These are phyloP conservation scores for Kryphioiulus occultus DNA, from an alignment of 2,888 invertebrate species.

Conservation along the genomic window DNA sequence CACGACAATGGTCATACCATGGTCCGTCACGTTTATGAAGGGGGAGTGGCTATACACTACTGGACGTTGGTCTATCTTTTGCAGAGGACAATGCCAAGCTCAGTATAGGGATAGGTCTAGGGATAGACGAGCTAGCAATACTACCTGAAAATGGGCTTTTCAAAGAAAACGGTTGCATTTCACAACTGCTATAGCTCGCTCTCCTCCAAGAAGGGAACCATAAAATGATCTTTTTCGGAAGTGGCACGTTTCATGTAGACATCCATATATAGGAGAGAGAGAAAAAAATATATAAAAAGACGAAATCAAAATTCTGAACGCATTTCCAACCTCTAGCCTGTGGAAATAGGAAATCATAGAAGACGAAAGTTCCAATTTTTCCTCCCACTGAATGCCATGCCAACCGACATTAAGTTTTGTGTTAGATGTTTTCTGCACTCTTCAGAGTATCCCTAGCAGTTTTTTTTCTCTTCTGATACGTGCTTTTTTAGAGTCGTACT, in stretches of 20 bases:
- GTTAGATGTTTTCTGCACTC: conserved; percentile 43
- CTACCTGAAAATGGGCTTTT: conserved; percentile 38
- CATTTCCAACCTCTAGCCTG: conserved; percentile 47
- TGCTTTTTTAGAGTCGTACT: conserved; percentile 47
- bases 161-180: conserved; percentile 39
- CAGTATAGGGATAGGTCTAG: background rate
- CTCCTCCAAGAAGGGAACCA: conserved; percentile 39
- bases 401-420: conserved; percentile 44
- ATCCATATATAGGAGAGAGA: background rate
- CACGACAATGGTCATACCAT: background rate
- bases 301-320: conserved; percentile 49
- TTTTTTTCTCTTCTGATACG: conserved; percentile 33
- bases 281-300: conserved; percentile 23
- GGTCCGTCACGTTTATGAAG: background rate
- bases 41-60: background rate
- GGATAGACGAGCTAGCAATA: background rate
- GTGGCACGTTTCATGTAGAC: conserved; percentile 38
- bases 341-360: conserved; percentile 50
- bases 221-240: conserved; percentile 40
- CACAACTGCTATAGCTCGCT: conserved; percentile 21
- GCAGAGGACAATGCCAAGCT: background rate
- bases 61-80: background rate
- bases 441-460: conserved; percentile 43
- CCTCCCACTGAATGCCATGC: conserved; percentile 44
- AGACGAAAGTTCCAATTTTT: conserved; percentile 49